Base-by-base conservation (phyloP, 2,888 invertebrate genomes). In the Colostygia pectinataria region DNA sequence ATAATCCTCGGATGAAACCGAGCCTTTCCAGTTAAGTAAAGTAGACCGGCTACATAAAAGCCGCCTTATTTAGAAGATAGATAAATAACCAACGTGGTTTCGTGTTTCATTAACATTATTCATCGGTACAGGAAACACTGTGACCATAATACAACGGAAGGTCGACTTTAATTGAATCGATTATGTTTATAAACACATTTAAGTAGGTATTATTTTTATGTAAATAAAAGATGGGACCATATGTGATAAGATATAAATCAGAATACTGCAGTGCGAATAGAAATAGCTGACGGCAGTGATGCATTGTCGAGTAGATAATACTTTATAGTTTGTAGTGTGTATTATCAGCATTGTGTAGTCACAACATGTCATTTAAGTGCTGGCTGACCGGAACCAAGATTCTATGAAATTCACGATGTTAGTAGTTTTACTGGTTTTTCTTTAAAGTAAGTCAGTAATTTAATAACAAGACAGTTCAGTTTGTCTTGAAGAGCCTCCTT, bases 121-220 rank as follows among this genome's bases (percentile, higher is more conserved):
- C 53, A 55, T 47, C 46, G 42, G 46, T 40, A 55, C 51, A 57
- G 59, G 57, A 60, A 53, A 53, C 51, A 46, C 33, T 47, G 39
- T 49, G 32, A 42, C 50, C 48, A 49, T 57, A 55, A 52, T 28
- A 49, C 41, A 46, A 29, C 51, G 55, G 55, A 55, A 57, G 42
- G 47, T 51, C 53, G 45, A 40, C 34, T 55, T 53, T 53, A 55
- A 59, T 59, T 59, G 49, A 57, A 57, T 59, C 41, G 40, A 43
- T 38, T 39, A 34, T 38, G 33, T 50, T 49, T 41, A 33, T 39
- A 44, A 34, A 41, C 29, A 46, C 39, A 40, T 45, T 45, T 38
- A 36, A 34, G 28, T 38, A 46, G 23, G 7, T 18, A 40, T 41
- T 40, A 34, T 18, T 31, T 34, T 20, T 25, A 31, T 50, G 38